phyloP scores from a whole-genome alignment of 2,113 vertebrate genomes.

The Cisticola juncidis region DNA sequence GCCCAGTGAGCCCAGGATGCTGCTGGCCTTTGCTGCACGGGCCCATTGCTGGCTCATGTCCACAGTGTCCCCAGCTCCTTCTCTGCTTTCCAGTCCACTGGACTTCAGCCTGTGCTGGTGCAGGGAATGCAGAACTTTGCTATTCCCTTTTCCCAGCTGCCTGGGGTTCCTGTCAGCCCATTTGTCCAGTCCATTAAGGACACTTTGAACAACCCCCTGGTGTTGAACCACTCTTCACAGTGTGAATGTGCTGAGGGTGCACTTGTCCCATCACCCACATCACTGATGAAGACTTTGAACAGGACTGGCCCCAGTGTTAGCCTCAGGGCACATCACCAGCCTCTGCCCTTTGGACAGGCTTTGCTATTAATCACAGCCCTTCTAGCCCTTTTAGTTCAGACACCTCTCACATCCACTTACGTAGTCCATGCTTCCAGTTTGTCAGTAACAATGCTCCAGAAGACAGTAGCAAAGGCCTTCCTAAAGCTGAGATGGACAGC shows the following conservation, averaged over 20 bases:
- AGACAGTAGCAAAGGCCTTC: neutral
- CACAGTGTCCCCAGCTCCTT: neutral
- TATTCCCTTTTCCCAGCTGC: neutral
- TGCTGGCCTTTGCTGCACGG: neutral
- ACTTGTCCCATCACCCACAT: neutral
- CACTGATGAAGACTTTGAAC: neutral
- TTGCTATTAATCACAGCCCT: neutral
- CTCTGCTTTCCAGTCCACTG: rapidly evolving
- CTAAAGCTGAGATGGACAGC: neutral
- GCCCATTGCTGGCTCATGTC: neutral
- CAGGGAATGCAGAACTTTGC: neutral
- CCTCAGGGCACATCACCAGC: neutral
- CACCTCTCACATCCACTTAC: neutral
- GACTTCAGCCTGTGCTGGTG: neutral
- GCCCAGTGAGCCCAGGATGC: neutral
- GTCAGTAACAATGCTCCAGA: neutral
- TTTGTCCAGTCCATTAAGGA: neutral
- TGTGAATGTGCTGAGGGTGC: neutral
- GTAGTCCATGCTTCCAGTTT: neutral
- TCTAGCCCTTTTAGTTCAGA: neutral
- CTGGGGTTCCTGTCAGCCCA: neutral
- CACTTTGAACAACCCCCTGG: neutral
- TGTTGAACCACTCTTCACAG: neutral
- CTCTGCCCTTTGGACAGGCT: neutral
- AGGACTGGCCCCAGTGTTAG: neutral